Conservation (phyloP, 2,797 vertebrate species). For the Vireo griseus region DNA sequence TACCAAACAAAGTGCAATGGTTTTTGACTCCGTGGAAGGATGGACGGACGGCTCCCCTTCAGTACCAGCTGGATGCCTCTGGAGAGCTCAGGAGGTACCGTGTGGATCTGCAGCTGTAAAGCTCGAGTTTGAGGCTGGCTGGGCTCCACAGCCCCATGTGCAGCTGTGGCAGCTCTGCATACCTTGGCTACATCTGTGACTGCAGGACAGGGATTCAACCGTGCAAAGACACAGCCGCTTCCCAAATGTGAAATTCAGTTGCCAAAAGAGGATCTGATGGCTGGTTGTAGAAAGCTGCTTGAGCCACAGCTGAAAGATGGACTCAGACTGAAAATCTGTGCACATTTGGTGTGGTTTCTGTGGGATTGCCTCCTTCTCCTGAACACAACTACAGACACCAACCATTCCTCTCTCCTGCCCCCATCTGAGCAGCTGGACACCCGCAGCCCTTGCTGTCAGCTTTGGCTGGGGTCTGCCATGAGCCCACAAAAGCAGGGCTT, state of each 20-base stretch:
- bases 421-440: not conserved
- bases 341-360: not conserved
- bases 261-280: not conserved
- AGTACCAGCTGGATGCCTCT: not conserved
- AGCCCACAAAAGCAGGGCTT: not conserved
- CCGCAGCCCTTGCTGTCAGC: not conserved
- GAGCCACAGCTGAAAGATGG: conserved; percentile 44
- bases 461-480: not conserved
- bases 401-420: not conserved
- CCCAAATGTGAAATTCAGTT: not conserved
- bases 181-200: not conserved
- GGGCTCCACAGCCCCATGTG: not conserved
- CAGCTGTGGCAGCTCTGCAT: not conserved
- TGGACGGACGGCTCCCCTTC: not conserved
- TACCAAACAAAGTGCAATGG: conserved; percentile 1
- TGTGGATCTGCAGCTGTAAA: not conserved
- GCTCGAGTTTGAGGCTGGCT: not conserved
- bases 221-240: not conserved
- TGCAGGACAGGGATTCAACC: not conserved
- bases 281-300: conserved; percentile 36
- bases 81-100: not conserved
- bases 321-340: conserved; percentile 42
- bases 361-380: not conserved
- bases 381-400: not conserved
- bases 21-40: conserved; percentile 30